Base-by-base conservation (phyloP, 1,140 invertebrate species). In the Drosophila littoralis region DNA sequence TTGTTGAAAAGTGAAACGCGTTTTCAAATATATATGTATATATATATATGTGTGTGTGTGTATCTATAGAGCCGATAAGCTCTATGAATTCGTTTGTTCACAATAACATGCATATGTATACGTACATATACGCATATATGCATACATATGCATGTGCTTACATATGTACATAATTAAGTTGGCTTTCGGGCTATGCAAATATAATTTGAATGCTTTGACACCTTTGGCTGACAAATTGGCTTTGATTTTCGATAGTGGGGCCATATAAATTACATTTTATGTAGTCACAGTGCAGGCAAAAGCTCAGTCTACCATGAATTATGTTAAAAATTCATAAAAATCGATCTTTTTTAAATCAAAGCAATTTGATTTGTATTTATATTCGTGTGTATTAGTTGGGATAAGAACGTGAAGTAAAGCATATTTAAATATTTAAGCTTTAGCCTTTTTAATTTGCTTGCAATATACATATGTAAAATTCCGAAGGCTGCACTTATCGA, bases 131-230 rank as follows among this genome's bases (percentile, higher is more conserved):
- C 33, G 7, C 51, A 40, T 61, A 12, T n/a, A 43, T 40, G 7
- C 4, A 59, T 9, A 58, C 9, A 35, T 9, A 40, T 50, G 10
- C 35, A 38, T 17, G 17, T 7, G 8, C 22, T 28, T 74, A 45
- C 28, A 32, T 58, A n/a, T n/a, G n/a, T n/a, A 35, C 12, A 43
- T 40, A 6, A 48, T 55, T 54, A 38, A 68, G 40, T 51, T n/a
- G 33, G 35, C 43, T 36, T 22, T 36, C 33, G 55, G 32, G 32
- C 50, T 80, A 80, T 79, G 76, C 72, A 75, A 80, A 80, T 78
- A 60, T 9, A 12, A 42, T 60, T 15, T 57, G 10, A 61, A 42
- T 60, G 32, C 54, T 45, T 69, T 75, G 71, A 78, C 75, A 78
- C 71, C 71, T 78, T 60, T 35, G 35, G 2, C 51, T 52, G 51